Percentiles rank a stretch among this genome's conserved stretches.
Evolutionary conservation across 2,797 vertebrate genomes (phyloP).

Genomic region (Picus viridis): DNA sequence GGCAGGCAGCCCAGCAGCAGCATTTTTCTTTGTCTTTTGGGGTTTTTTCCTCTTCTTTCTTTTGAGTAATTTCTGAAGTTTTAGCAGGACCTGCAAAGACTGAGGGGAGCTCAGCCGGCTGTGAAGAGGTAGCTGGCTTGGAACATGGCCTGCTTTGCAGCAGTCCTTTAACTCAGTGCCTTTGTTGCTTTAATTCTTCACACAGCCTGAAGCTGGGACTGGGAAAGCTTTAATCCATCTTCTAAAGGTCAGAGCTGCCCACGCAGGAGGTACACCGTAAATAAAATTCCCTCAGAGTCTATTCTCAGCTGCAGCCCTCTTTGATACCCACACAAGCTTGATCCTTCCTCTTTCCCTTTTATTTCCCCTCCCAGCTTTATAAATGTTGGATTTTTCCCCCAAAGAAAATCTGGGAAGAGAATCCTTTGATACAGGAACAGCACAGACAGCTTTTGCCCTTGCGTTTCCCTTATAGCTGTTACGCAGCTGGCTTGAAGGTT

Average conservation of each 20-base stretch:
- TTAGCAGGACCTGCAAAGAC: background rate
- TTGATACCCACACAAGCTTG: background rate
- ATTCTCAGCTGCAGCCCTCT: background rate
- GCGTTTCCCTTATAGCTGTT: background rate
- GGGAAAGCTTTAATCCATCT: slow-evolving; percentile 37
- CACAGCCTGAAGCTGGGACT: background rate
- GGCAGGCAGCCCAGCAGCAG: background rate
- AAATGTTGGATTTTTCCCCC: background rate
- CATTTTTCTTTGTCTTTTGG: too few species aligned
- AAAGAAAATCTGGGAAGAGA: background rate
- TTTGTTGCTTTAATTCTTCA: slow-evolving; percentile 25
- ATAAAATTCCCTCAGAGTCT: slow-evolving; percentile 20
- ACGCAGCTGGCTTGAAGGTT: background rate
- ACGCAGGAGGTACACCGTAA: background rate
- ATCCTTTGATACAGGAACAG: background rate
- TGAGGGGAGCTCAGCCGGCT: background rate
- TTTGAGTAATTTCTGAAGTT: background rate
- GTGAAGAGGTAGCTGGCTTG: background rate
- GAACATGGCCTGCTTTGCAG: background rate
- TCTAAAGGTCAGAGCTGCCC: slow-evolving; percentile 42
- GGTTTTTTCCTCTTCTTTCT: too few species aligned
- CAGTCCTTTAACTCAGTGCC: background rate
- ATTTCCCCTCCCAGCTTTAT: background rate
- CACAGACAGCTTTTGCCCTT: background rate
- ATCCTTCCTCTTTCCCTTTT: background rate